Base-by-base conservation (phyloP, 2,888 invertebrate genomes). In the Phania funesta region DNA sequence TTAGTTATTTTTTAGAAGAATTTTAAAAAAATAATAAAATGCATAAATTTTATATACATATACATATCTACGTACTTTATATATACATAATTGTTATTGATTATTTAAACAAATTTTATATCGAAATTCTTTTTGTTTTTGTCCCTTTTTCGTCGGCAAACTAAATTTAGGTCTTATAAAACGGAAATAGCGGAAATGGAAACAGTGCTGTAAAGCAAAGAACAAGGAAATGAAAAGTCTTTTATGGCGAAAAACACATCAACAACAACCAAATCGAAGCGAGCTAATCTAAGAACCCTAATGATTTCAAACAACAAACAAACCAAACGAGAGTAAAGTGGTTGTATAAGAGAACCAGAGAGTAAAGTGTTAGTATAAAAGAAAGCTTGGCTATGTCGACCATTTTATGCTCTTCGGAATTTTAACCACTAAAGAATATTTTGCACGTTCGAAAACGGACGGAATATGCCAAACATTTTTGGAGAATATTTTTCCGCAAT, bases 131-230 rank as follows among this genome's bases (percentile, higher is more conserved):
- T 44, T 16, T 16, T 18, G 5, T 44, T 44, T 29, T 29, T 7
- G 7, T 4, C 11, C 0, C 16, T 16, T 41, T 70, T 65, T 50
- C 18, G 1, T 46, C 65, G 5, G 5, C 26, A 71, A 56, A 38
- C 1, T 18, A 70, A 46, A 46, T 16, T 18, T 84, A 91, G 91
- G 91, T 91, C 91, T 2, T 91, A 93, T 91, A 93, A 94, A 92
- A 95, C 94, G 84, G 95, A 95, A 92, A 94, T 95, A 86, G 96
- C 96, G 87, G 96, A 97, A 93, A 96, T 96, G 95, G 96, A 97
- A 93, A 97, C 96, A 20, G 81, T 77, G 11, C 75, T 75, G 18
- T 67, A 83, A 83, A 68, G 8, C 58, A n/a, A 29, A 64, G 26
- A 68, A 20, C 24, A 44, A 22, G 76, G 71, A 29, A 20, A 1